phyloP scores from a whole-genome alignment of 2,113 vertebrate species.

The Syngnathus floridae region DNA sequence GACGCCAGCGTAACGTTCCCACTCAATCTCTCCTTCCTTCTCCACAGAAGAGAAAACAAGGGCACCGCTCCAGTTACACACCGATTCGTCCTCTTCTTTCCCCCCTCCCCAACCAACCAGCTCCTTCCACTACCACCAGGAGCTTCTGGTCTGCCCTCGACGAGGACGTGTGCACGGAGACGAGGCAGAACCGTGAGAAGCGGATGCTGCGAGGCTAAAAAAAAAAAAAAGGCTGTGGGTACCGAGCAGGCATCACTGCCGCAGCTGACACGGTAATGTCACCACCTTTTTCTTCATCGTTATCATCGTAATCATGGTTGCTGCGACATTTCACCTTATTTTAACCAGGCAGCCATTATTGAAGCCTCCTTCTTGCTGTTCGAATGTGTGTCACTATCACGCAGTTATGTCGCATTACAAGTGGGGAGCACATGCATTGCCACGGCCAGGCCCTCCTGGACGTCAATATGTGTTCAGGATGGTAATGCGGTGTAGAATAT shows the following conservation, averaged over 20 bases:
- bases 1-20: conserved; percentile 57
- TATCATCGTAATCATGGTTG: conserved; percentile 8
- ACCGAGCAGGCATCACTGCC: conserved; percentile 58
- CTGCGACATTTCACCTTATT: conserved; percentile 22
- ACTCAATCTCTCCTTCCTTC: conserved; percentile 32
- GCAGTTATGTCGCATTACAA: conserved; percentile 59
- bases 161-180: not conserved
- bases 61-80: conserved; percentile 28
- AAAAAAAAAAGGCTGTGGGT: conserved; percentile 41
- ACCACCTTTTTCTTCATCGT: not conserved
- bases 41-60: conserved; percentile 56
- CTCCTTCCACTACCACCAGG: conserved; percentile 19
- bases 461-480: not conserved
- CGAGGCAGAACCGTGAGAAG: conserved; percentile 60
- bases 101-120: conserved; percentile 9
- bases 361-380: conserved; percentile 4
- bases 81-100: not conserved
- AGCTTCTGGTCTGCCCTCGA: conserved; percentile 14
- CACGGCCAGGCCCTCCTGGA: not conserved
- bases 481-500: not conserved
- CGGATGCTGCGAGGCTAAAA: conserved; percentile 60
- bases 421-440: conserved; percentile 23
- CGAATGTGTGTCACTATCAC: conserved; percentile 26
- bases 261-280: conserved; percentile 67
- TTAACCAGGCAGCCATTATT: not conserved